Base-by-base conservation (phyloP, 2,113 vertebrate species). In the Ramphastos sulfuratus region DNA sequence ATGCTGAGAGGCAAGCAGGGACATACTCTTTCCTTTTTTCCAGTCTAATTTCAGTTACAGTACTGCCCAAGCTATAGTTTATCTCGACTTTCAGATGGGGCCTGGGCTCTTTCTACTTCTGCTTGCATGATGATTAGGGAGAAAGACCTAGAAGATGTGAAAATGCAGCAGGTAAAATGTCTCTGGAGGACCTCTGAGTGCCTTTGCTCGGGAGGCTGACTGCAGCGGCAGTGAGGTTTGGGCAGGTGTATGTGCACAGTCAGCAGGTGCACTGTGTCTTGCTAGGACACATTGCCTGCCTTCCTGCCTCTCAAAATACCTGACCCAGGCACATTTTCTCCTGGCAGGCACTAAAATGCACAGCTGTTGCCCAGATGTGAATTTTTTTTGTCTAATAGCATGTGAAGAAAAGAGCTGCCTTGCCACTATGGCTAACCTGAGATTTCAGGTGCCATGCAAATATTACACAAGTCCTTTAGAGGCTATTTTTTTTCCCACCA, bases 71-170 rank as follows among this genome's bases (percentile, higher is more conserved):
- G 3, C 30, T 44, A 15, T 23, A 39, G 24, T 70, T 87, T 76
- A 24, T 55, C 76, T 86, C 58, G 83, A n/a, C 4, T 61, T 37
- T 84, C 17, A 25, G 30, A 15, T 7, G n/a, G 28, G 17, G 15
- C 20, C 56, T 48, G 12, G 2, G 4, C 4, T 85, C 28, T 82
- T 87, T 31, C 1, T 12, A 4, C n/a, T 69, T 1, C 33, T 54
- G 15, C 8, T 74, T 94, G 12, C 7, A 19, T 6, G 8, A 13
- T 17, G 28, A 8, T 0, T 58, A 4, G 4, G 33, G 6, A 3
- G 23, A 67, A 54, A 48, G 7, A 3, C 33, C 9, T 4, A 20
- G n/a, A 75, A 76, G 28, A 64, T 54, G 21, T 5, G 33, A 50
- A 83, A 77, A 12, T 0, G 2, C 4, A 42, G 55, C 37, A 16